Conservation (phyloP, 2,888 invertebrate species). For the Phalangium opilio region DNA sequence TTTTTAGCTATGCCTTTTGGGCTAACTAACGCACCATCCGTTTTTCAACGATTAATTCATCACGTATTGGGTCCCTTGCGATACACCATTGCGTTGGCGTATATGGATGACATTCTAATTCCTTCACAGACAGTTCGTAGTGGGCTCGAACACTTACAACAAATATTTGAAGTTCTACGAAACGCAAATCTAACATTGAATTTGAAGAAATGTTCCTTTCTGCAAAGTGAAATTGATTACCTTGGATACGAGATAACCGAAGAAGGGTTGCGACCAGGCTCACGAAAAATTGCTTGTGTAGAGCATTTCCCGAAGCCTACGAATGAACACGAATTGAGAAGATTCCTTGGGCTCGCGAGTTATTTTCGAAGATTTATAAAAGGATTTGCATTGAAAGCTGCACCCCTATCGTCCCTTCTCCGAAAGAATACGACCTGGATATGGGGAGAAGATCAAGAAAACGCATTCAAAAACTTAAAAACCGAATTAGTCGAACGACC, state of each 20-base stretch:
- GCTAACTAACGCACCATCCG: background rate
- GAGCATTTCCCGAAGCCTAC: background rate
- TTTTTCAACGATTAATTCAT: conserved; percentile 1
- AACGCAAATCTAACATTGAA: conserved; percentile 1
- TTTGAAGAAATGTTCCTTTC: background rate
- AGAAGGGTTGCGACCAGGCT: conserved; percentile 1
- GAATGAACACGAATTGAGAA: background rate
- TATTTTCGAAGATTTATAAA: conserved; percentile 1
- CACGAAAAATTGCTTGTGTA: background rate
- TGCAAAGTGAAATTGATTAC: background rate
- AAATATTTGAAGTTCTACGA: background rate
- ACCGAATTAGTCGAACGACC: background rate
- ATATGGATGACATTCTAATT: background rate
- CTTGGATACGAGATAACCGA: background rate
- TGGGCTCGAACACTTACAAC: background rate
- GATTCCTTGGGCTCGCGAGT: background rate
- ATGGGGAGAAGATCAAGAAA: background rate
- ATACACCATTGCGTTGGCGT: too few relatives aligned
- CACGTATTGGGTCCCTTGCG: background rate
- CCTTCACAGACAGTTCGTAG: background rate
- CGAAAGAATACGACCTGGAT: background rate
- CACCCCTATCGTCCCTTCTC: background rate
- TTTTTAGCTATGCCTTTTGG: conserved; percentile 1
- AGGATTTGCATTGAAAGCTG: background rate
- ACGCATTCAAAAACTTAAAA: background rate